These are phyloP conservation scores for Montipora sp. DNA, from an alignment of 64 coral and sea anemone species.

Conservation along the genomic window DNA sequence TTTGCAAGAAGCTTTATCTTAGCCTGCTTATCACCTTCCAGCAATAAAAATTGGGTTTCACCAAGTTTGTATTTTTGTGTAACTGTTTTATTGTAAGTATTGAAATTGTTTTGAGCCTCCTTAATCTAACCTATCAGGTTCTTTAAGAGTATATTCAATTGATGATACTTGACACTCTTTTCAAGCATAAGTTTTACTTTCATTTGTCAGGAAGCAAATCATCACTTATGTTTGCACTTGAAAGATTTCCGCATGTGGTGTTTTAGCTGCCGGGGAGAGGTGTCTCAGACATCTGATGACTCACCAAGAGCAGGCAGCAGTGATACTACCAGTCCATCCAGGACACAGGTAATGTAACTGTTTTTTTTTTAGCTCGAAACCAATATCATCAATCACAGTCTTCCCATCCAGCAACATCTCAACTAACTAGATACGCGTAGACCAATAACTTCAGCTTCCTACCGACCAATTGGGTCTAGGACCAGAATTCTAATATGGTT, in stretches of 20 bases:
- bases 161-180: background rate
- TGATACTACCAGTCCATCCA: background rate
- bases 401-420: too few relatives aligned
- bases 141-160: too few relatives aligned
- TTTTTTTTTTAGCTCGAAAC: background rate
- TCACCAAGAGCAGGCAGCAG: background rate
- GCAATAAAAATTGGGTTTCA: too few relatives aligned
- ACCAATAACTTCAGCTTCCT: too few relatives aligned
- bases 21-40: too few relatives aligned
- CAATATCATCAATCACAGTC: too few relatives aligned
- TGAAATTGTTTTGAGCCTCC: too few relatives aligned
- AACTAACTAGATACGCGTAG: too few relatives aligned
- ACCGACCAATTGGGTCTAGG: too few relatives aligned
- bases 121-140: too few relatives aligned
- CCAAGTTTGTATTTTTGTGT: background rate
- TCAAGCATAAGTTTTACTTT: background rate
- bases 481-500: too few relatives aligned
- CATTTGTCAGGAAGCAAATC: conserved; percentile 76
- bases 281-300: conserved; percentile 59
- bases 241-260: conserved; percentile 91
- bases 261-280: conserved; percentile 87
- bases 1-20: too few relatives aligned
- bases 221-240: conserved; percentile 81
- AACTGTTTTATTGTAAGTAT: background rate
- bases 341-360: background rate